Conservation (phyloP, 2,888 invertebrate species). For the Microchrysa polita region DNA sequence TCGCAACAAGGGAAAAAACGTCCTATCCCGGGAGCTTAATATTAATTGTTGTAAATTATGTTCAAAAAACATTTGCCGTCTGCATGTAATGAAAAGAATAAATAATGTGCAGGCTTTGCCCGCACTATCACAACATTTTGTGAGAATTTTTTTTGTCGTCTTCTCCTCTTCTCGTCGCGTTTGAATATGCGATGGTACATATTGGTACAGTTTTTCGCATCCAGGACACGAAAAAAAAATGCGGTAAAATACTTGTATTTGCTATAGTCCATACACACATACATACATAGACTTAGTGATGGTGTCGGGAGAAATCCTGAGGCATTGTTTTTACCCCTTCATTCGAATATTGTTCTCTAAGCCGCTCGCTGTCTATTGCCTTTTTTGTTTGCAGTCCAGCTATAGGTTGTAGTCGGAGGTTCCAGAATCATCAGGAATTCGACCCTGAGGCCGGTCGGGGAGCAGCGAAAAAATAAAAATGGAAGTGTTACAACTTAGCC, state of each 20-base stretch:
- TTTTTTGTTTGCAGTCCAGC: background rate
- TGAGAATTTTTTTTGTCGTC: too few species aligned
- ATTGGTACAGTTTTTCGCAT: background rate
- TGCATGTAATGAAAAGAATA: constrained; percentile 43
- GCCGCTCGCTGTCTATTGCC: background rate
- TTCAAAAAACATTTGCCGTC: constrained; percentile 41
- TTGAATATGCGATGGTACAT: background rate
- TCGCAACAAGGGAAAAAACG: too few species aligned
- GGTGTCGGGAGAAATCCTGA: constrained; percentile 9
- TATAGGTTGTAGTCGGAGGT: background rate
- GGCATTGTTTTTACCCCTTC: constrained; percentile 8
- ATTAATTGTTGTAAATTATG: constrained; percentile 41
- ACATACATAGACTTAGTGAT: too few species aligned
- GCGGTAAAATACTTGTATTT: constrained; percentile 13
- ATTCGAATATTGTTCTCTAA: background rate
- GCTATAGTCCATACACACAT: too few species aligned
- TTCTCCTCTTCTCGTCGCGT: too few species aligned
- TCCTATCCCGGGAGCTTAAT: constrained; percentile 15
- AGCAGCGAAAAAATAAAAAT: constrained; percentile 2
- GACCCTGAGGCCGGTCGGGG: background rate
- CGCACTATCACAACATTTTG: background rate
- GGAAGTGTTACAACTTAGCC: constrained; percentile 29
- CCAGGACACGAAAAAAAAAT: constrained; percentile 22
- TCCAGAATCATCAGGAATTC: background rate
- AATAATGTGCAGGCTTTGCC: constrained; percentile 34